phyloP scores from a whole-genome alignment of 2,888 invertebrate species.

The Nudaria mundana region DNA sequence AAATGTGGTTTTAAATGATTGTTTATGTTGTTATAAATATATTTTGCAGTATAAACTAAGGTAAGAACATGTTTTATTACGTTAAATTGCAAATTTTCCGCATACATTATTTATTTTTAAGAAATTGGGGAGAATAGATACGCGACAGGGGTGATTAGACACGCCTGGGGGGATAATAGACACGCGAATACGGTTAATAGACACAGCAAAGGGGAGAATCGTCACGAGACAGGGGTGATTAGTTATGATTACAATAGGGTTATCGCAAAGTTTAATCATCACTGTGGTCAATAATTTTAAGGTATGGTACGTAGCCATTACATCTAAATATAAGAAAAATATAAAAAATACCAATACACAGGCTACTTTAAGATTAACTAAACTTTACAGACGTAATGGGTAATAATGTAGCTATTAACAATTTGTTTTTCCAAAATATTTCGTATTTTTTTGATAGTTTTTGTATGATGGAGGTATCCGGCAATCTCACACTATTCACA shows the following conservation, averaged over 20 bases:
- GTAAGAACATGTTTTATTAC: constrained; percentile 2
- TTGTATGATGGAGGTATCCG: too few species aligned
- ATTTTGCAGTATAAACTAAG: neutral
- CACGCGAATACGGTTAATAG: constrained; percentile 11
- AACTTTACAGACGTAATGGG: too few species aligned
- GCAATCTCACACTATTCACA: too few species aligned
- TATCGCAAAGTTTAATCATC: neutral
- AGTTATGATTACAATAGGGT: neutral
- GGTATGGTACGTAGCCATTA: too few species aligned
- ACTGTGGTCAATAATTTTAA: too few species aligned
- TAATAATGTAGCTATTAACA: too few species aligned
- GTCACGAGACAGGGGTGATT: constrained; percentile 9
- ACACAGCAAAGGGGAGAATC: constrained; percentile 9
- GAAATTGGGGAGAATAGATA: constrained; percentile 1
- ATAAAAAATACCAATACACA: too few species aligned
- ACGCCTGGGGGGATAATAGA: constrained; percentile 4
- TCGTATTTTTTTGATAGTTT: too few species aligned
- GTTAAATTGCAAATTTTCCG: constrained; percentile 3
- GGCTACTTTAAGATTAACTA: too few species aligned
- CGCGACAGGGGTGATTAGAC: constrained; percentile 8
- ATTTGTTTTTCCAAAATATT: too few species aligned
- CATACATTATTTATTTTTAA: constrained; percentile 3
- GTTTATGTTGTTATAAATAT: neutral
- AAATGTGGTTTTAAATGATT: neutral
- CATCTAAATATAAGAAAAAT: too few species aligned